Evolutionary conservation across 2,888 invertebrate genomes (phyloP).

Genomic region (Meganola albula): DNA sequence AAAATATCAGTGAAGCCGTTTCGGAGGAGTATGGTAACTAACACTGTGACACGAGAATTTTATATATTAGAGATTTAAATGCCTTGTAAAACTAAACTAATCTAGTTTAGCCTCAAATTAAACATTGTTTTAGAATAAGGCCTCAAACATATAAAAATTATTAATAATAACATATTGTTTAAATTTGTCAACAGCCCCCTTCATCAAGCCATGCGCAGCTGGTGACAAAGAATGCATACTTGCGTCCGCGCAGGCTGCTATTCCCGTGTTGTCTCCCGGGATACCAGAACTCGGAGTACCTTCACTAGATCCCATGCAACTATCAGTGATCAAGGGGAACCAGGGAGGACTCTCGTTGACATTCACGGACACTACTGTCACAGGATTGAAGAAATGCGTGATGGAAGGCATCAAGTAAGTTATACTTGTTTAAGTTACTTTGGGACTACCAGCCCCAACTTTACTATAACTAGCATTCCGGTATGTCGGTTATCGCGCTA

Average conservation of each 20-base stretch:
- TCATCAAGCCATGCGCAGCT: conserved; percentile 52
- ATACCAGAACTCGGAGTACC: conserved; percentile 49
- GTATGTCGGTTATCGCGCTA: too few relatives aligned
- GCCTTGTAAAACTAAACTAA: too few relatives aligned
- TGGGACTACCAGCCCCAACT: too few relatives aligned
- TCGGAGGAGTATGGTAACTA: too few relatives aligned
- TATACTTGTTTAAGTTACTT: neutral
- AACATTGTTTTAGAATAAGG: too few relatives aligned
- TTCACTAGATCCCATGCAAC: conserved; percentile 50
- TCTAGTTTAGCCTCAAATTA: too few relatives aligned
- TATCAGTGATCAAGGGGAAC: conserved; percentile 46
- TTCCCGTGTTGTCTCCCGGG: conserved; percentile 47
- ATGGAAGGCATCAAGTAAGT: conserved; percentile 58
- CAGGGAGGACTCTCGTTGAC: conserved; percentile 44
- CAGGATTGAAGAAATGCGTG: conserved; percentile 51
- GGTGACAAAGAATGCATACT: conserved; percentile 45
- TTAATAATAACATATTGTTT: too few relatives aligned
- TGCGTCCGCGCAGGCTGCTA: conserved; percentile 43
- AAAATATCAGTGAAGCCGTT: too few relatives aligned
- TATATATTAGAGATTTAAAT: too few relatives aligned
- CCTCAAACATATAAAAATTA: too few relatives aligned
- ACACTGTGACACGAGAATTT: too few relatives aligned
- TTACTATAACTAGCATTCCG: too few relatives aligned
- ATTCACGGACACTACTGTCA: conserved; percentile 48
- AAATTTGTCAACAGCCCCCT: conserved; percentile 45